These are phyloP conservation scores for Pseudopodoces humilis DNA, from an alignment of 2,113 vertebrate species.

Conservation along the genomic window DNA sequence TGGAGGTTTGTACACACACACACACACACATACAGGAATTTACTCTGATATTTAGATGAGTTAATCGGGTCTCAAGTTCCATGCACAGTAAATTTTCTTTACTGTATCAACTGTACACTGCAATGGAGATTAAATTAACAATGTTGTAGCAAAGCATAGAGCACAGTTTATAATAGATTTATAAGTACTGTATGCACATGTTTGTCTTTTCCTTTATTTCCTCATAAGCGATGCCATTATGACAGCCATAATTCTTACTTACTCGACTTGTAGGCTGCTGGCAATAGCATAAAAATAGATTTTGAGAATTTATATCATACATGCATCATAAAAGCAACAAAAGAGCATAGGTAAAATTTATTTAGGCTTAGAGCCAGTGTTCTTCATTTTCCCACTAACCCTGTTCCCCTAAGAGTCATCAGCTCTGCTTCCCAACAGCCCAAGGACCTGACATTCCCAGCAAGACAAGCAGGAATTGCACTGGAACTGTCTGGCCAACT, in stretches of 20 bases:
- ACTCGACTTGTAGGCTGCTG: conserved; percentile 72
- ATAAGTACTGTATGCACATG: conserved; percentile 65
- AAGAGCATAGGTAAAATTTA: conserved; percentile 69
- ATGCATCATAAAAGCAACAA: conserved; percentile 66
- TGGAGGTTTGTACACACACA: neutral
- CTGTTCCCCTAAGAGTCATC: neutral
- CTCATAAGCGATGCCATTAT: conserved; percentile 75
- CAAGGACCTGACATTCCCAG: neutral
- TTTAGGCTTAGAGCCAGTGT: conserved; percentile 11
- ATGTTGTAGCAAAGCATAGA: neutral
- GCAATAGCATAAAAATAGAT: conserved; percentile 77
- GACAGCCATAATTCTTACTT: conserved; percentile 76
- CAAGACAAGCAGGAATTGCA: neutral
- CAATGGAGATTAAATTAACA: conserved; percentile 44
- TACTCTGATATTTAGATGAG: neutral
- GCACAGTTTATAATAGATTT: conserved; percentile 70
- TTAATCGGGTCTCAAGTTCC: neutral
- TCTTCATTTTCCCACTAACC: conserved; percentile 38
- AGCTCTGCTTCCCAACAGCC: neutral
- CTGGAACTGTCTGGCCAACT: neutral
- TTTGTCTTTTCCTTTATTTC: conserved; percentile 70
- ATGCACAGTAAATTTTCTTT: conserved; percentile 5
- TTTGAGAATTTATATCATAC: conserved; percentile 79
- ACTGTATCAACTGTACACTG: conserved; percentile 25
- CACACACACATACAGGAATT: neutral